A percentile compares a stretch with the other conserved stretches of the same genome.
These are phyloP conservation scores for Leptinotarsa peninsularis DNA, from an alignment of 2,888 invertebrate species.

Conservation along the genomic window DNA sequence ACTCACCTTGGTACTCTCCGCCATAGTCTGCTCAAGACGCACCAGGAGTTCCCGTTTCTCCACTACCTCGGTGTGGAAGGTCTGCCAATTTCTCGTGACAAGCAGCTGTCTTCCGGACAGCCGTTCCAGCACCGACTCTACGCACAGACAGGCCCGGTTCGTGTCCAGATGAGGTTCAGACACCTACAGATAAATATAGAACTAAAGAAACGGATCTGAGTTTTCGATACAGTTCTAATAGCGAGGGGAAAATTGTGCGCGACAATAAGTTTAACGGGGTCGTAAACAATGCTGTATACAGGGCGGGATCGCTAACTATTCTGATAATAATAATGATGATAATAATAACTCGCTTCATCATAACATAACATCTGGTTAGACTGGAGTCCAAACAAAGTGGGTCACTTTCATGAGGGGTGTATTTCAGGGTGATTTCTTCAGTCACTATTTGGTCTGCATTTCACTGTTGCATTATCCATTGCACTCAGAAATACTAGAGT, in stretches of 20 bases:
- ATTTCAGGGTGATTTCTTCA: too few relatives aligned
- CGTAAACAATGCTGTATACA: background rate
- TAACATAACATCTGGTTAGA: too few relatives aligned
- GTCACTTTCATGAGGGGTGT: too few relatives aligned
- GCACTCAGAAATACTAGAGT: too few relatives aligned
- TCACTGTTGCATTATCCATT: too few relatives aligned
- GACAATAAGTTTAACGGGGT: background rate
- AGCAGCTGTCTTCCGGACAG: constrained; percentile 74
- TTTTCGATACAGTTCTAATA: constrained; percentile 17
- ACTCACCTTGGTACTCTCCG: constrained; percentile 72
- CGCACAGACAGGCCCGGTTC: constrained; percentile 74
- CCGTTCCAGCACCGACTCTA: constrained; percentile 76
- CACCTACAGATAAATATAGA: constrained; percentile 50
- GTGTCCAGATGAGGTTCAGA: constrained; percentile 78
- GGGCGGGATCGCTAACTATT: too few relatives aligned
- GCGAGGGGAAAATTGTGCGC: background rate
- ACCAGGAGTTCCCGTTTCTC: constrained; percentile 70
- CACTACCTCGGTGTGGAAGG: constrained; percentile 76
- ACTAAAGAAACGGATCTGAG: constrained; percentile 25
- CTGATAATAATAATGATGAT: too few relatives aligned
- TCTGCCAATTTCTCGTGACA: constrained; percentile 78
- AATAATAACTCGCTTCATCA: too few relatives aligned
- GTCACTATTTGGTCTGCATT: too few relatives aligned
- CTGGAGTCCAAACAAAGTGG: too few relatives aligned
- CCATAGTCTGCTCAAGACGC: constrained; percentile 70